Evolutionary conservation across 2,113 vertebrate genomes (phyloP).

Genomic region (Pelvicachromis taeniatus): DNA sequence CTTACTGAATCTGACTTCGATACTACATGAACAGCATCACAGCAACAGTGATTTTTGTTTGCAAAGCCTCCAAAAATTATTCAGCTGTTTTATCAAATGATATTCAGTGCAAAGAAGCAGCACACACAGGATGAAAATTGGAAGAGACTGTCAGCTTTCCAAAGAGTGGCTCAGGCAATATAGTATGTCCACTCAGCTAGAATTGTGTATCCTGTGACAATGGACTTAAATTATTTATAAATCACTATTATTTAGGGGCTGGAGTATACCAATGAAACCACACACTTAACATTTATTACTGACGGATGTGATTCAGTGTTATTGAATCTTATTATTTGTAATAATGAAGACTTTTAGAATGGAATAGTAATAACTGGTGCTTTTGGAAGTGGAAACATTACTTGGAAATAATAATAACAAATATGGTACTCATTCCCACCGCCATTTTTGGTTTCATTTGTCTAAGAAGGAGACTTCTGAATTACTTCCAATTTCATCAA

Average conservation of each 20-base stretch:
- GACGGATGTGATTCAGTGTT: background rate
- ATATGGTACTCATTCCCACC: conserved; percentile 19
- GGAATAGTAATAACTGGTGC: background rate
- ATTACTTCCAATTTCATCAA: conserved; percentile 57
- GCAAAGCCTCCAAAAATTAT: background rate
- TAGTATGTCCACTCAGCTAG: background rate
- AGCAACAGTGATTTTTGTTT: background rate
- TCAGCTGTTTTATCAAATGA: background rate
- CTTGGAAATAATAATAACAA: conserved; percentile 17
- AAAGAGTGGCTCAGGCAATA: background rate
- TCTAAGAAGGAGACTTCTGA: conserved; percentile 49
- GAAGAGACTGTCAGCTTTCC: background rate
- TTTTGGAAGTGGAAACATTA: background rate
- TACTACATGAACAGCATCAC: background rate
- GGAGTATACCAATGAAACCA: background rate
- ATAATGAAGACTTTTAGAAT: conserved; percentile 2
- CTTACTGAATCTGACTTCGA: background rate
- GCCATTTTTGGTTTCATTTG: conserved; percentile 46
- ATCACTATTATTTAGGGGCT: background rate
- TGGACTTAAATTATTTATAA: background rate
- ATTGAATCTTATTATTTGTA: conserved; percentile 3
- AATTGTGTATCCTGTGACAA: background rate
- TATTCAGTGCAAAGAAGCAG: background rate
- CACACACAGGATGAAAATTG: background rate
- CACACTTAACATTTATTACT: background rate